These are phyloP conservation scores for Luscinia luscinia DNA, from an alignment of 2,797 vertebrate species.

Conservation along the genomic window DNA sequence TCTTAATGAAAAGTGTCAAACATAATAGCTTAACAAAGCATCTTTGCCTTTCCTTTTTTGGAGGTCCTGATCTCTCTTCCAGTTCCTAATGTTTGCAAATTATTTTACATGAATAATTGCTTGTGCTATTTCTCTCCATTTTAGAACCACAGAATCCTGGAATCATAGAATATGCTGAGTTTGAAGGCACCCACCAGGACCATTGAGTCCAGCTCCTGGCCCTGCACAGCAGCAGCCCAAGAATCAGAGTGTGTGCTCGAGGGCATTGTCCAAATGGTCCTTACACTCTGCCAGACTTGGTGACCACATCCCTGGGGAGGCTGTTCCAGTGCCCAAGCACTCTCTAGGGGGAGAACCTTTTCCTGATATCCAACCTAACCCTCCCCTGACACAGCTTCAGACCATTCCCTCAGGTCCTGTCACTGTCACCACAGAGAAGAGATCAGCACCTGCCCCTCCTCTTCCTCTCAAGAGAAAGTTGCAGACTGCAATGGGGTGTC, in stretches of 20 bases:
- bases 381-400: neutral
- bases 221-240: neutral
- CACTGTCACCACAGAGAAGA: too few relatives aligned
- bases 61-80: neutral
- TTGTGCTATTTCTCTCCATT: neutral
- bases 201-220: neutral
- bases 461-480: neutral
- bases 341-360: neutral
- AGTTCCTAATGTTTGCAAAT: neutral
- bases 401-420: fast-evolving
- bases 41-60: neutral
- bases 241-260: neutral
- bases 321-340: neutral
- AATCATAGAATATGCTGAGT: neutral
- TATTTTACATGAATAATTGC: neutral
- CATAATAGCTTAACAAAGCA: neutral
- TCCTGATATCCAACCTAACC: neutral
- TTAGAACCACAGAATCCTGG: neutral
- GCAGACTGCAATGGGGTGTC: fast-evolving
- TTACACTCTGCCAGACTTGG: neutral
- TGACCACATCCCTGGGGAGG: neutral
- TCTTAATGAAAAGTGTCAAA: neutral
- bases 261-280: neutral
- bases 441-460: neutral
- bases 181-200: neutral